phyloP scores from a whole-genome alignment of 2,888 invertebrate species.

The Conchocele bisecta region DNA sequence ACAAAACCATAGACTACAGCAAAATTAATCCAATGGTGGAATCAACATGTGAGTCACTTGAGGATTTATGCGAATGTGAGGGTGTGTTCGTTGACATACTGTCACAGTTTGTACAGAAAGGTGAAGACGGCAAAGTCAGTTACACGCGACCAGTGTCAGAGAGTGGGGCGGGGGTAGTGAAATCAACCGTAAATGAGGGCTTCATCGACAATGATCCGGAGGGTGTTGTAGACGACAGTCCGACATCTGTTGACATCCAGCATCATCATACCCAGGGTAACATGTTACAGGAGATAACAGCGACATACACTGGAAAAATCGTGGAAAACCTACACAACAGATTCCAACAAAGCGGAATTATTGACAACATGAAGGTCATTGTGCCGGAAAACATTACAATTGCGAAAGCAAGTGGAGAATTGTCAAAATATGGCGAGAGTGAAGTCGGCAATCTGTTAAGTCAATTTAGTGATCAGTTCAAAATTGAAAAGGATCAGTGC shows the following conservation, averaged over 20 bases:
- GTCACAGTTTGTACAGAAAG: slow-evolving; percentile 7
- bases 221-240: not conserved
- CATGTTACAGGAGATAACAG: slow-evolving; percentile 1
- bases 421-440: slow-evolving; percentile 21
- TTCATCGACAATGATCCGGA: not conserved
- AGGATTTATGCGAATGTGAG: slow-evolving; percentile 7
- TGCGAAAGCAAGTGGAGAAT: not conserved
- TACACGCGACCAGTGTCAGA: slow-evolving; percentile 22
- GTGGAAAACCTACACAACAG: slow-evolving; percentile 23
- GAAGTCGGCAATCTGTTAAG: slow-evolving; percentile 12
- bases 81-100: slow-evolving; percentile 24
- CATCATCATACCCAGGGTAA: slow-evolving; percentile 16
- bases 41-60: slow-evolving; percentile 31
- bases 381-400: slow-evolving; percentile 7
- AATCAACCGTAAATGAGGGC: slow-evolving; percentile 12
- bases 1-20: slow-evolving; percentile 36
- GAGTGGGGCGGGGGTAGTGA: slow-evolving; percentile 11
- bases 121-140: slow-evolving; percentile 5
- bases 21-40: slow-evolving; percentile 26
- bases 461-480: slow-evolving; percentile 11
- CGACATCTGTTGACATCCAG: slow-evolving; percentile 18
- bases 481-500: not conserved
- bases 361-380: slow-evolving; percentile 17
- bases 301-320: slow-evolving; percentile 11
- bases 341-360: slow-evolving; percentile 20